Conservation (phyloP, 2,888 invertebrate species). For the Drosophila niveifrons region DNA sequence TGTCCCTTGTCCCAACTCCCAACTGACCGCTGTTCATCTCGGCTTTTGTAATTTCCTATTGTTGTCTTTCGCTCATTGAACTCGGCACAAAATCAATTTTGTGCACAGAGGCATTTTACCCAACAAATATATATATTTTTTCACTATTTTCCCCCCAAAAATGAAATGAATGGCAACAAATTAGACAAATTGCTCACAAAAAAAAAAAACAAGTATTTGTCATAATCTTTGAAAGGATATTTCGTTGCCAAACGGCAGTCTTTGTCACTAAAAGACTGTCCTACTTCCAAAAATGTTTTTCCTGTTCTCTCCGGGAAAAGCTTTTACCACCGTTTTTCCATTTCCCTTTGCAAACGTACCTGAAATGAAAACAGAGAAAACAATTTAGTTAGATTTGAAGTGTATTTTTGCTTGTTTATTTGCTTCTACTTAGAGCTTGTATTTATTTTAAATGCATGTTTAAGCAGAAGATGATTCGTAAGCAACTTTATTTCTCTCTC, state of each 20-base stretch:
- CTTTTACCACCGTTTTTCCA: background rate
- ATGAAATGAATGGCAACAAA: constrained; percentile 44
- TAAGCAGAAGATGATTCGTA: background rate
- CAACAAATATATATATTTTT: constrained; percentile 10
- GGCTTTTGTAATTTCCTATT: constrained; percentile 61
- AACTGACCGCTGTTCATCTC: constrained; percentile 35
- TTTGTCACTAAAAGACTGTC: background rate
- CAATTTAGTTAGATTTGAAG: constrained; percentile 27
- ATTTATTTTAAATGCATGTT: constrained; percentile 1
- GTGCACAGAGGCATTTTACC: constrained; percentile 22
- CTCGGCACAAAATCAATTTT: constrained; percentile 64
- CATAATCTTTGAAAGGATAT: constrained; percentile 54
- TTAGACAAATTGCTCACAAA: constrained; percentile 64
- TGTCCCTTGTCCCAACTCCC: background rate
- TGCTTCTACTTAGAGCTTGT: background rate
- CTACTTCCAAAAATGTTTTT: background rate
- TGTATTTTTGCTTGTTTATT: constrained; percentile 31
- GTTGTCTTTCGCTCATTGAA: constrained; percentile 43
- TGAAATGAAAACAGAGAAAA: constrained; percentile 39
- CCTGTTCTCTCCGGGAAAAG: background rate
- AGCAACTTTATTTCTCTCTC: background rate
- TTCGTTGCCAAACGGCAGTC: background rate
- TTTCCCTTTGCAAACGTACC: constrained; percentile 26
- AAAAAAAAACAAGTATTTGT: constrained; percentile 44
- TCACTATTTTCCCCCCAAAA: constrained; percentile 12